Percentiles rank a stretch among this genome's conserved stretches.
Conservation (phyloP, 2,797 vertebrate species). For the Betta splendens region DNA sequence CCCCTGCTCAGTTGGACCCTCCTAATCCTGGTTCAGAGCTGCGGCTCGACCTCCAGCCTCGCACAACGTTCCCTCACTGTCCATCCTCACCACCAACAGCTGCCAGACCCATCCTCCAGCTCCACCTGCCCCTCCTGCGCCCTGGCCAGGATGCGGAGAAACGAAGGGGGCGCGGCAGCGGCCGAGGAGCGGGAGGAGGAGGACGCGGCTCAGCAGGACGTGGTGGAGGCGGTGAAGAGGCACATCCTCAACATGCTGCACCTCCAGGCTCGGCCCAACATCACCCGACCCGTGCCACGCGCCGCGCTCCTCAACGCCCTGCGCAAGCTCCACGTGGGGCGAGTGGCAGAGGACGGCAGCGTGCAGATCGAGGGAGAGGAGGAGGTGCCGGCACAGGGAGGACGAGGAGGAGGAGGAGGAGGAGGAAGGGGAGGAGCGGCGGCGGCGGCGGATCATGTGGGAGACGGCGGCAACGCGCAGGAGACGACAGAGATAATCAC, state of each 20-base stretch:
- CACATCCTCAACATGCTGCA: constrained; percentile 99
- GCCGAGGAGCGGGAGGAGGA: constrained; percentile 76
- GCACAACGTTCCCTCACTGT: constrained; percentile 78
- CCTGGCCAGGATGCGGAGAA: constrained; percentile 86
- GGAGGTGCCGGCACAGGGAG: constrained; percentile 73
- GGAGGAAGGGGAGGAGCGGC: constrained; percentile 59
- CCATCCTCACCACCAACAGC: constrained; percentile 82
- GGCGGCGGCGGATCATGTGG: constrained; percentile 75
- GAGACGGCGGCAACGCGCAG: constrained; percentile 79
- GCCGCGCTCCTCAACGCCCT: constrained; percentile 96
- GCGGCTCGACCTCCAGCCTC: constrained; percentile 68
- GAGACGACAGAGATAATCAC: constrained; percentile 98
- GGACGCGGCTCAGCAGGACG: constrained; percentile 84
- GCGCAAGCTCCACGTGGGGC: constrained; percentile 95
- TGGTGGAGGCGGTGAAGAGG: constrained; percentile 98
- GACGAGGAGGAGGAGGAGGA: constrained; percentile 39
- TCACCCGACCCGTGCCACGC: constrained; percentile 94
- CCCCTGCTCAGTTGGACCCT: constrained; percentile 87
- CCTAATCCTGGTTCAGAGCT: constrained; percentile 84
- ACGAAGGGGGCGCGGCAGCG: constrained; percentile 58
- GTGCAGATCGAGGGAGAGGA: constrained; percentile 93
- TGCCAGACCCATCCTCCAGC: constrained; percentile 50
- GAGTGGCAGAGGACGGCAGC: constrained; percentile 92
- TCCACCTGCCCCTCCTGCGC: constrained; percentile 92
- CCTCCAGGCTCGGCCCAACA: constrained; percentile 93